phyloP scores from a whole-genome alignment of 2,888 invertebrate species.

The Drosophila neoperkinsi region DNA sequence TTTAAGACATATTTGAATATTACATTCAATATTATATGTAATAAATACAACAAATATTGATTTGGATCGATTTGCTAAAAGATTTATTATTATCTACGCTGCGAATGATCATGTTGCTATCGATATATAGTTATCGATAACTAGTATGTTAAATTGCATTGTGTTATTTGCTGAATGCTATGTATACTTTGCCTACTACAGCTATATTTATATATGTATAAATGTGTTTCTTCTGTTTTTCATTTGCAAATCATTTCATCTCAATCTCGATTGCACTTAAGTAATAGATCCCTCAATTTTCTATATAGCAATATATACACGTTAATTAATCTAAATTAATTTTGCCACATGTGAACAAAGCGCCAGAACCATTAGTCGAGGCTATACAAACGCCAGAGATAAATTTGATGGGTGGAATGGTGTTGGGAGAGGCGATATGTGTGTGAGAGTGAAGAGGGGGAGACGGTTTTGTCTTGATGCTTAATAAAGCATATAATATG shows the following conservation, averaged over 20 bases:
- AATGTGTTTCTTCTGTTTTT: not conserved
- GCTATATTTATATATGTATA: not conserved
- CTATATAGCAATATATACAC: constrained; percentile 14
- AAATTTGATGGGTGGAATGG: not conserved
- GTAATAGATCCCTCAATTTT: constrained; percentile 12
- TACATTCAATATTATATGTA: not conserved
- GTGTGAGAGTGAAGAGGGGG: not conserved
- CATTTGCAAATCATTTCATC: not conserved
- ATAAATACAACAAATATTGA: not conserved
- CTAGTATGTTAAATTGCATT: not conserved
- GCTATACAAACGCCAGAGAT: constrained; percentile 19
- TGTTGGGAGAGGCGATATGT: too few species aligned
- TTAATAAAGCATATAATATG: constrained; percentile 81
- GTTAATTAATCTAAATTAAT: constrained; percentile 54
- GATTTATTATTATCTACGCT: not conserved
- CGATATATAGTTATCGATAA: not conserved
- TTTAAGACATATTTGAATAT: not conserved
- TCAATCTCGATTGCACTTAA: not conserved
- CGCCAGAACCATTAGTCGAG: constrained; percentile 32
- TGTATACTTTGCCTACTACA: not conserved
- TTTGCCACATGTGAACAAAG: constrained; percentile 21
- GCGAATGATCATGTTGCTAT: not conserved
- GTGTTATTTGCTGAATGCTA: not conserved
- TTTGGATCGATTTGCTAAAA: not conserved
- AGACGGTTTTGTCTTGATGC: constrained; percentile 42